These are phyloP conservation scores for Actenoides hombroni DNA, from an alignment of 2,113 vertebrate species.

Conservation along the genomic window DNA sequence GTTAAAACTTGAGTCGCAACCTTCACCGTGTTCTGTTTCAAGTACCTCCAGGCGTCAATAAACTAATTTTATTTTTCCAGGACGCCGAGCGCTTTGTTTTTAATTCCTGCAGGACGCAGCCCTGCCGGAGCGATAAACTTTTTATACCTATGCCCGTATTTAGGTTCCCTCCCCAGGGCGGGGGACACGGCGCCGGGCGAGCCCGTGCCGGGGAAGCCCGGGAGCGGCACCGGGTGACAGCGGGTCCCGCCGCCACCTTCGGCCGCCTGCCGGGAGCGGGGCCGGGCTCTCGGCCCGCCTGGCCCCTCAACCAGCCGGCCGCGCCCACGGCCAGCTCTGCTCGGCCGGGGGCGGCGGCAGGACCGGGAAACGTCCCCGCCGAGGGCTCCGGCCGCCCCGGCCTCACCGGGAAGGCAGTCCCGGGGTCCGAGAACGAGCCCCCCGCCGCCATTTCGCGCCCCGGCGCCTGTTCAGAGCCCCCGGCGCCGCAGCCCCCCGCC, in stretches of 20 bases:
- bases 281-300: neutral
- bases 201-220: neutral
- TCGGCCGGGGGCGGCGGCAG: neutral
- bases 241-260: neutral
- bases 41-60: neutral
- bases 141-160: fast-evolving
- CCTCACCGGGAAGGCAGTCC: neutral
- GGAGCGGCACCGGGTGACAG: too few species aligned
- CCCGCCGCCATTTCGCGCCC: neutral
- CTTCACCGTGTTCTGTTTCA: neutral
- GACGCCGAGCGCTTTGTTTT: neutral
- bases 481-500: too few species aligned
- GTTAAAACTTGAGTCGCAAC: constrained; percentile 73
- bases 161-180: neutral
- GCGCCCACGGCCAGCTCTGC: neutral
- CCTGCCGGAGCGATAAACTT: neutral
- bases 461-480: neutral
- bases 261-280: neutral
- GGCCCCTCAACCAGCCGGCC: neutral
- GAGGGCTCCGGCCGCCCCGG: neutral
- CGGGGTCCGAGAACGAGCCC: neutral
- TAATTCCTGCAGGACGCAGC: neutral
- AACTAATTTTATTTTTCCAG: neutral
- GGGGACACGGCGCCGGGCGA: neutral
- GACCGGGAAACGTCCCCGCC: neutral